Evolutionary conservation across 2,888 invertebrate species (phyloP).

Genomic region (Phlogophora meticulosa): DNA sequence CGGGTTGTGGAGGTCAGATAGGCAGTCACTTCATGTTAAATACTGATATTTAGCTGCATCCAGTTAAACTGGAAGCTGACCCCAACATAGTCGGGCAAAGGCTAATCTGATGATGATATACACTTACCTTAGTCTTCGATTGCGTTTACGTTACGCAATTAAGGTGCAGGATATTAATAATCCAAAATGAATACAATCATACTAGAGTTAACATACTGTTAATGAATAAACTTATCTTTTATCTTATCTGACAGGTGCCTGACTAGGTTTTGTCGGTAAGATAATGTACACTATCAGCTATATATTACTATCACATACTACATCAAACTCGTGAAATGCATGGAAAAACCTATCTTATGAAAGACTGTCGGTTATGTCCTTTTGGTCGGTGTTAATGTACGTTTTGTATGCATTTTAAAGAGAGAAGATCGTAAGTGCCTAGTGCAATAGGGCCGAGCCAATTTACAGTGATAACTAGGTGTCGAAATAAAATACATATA

Average conservation of each 20-base stretch:
- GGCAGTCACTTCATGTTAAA: too few species aligned
- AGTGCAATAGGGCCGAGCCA: background rate
- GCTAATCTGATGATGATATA: too few species aligned
- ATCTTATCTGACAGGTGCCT: constrained; percentile 56
- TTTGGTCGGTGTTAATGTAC: background rate
- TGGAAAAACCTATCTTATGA: constrained; percentile 1
- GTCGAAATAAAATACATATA: background rate
- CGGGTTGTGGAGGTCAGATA: too few species aligned
- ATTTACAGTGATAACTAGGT: background rate
- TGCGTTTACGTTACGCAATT: background rate
- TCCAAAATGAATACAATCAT: constrained; percentile 32
- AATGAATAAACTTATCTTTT: constrained; percentile 50
- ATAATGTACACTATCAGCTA: constrained; percentile 32
- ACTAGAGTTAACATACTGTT: constrained; percentile 37
- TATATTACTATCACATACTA: constrained; percentile 26
- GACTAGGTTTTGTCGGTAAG: constrained; percentile 40
- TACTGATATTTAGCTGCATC: too few species aligned
- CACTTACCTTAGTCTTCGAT: too few species aligned
- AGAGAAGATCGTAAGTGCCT: background rate
- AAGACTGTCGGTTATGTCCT: constrained; percentile 17
- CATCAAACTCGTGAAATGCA: constrained; percentile 14
- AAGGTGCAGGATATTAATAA: constrained; percentile 13
- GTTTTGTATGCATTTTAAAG: background rate
- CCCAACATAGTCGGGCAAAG: too few species aligned
- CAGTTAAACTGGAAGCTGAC: too few species aligned